Evolutionary conservation across 2,797 vertebrate species (phyloP), one percentile per base, ranked within the genome.

Genomic region (Craterocephalus amniculus): DNA sequence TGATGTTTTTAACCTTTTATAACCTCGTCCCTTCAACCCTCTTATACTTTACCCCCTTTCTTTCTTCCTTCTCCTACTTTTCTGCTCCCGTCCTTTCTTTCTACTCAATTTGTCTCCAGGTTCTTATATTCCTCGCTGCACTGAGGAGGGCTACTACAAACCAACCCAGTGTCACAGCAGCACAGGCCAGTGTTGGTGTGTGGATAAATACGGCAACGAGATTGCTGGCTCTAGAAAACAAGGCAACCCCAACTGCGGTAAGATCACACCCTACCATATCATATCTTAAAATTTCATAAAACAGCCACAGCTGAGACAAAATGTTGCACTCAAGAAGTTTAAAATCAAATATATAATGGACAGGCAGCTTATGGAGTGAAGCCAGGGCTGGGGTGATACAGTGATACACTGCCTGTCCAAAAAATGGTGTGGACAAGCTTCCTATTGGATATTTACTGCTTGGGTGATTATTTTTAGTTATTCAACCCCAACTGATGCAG

Each of bases 121-220:
- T 66, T 85, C 91, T 18, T 98, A 96, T 79, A 92, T 97, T 52
- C 97, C 97, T 0, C 95, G 96, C 4, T 99, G 97, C 84, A 96
- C 96, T 0, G 97, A 97, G 14, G 97, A 98, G 32, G 97, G 97
- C 49, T 99, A 98, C 89, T 99, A 97, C 88, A 97, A 95, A 89
- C 93, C 97, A 36, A 97, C 96, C 0, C 97, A 99, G 92, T 99
- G 97, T 89, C 97, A 98, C 0, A 91, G 96, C 86, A 96, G 95
- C 88, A 97, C 95, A 0, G 96, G 96, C 27, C 97, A 98, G 88
- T 99, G 97, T 91, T 99, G 97, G 97, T 99, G 97, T 68, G 97
- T 98, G 57, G 97, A 99, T 90, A 98, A 97, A 85, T 98, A 99
- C 0, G 97, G 97, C 34, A 99, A 99, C 0, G 97, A 99, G 92